Conservation (phyloP, 1,140 invertebrate genomes). For the Ooceraea biroi region DNA sequence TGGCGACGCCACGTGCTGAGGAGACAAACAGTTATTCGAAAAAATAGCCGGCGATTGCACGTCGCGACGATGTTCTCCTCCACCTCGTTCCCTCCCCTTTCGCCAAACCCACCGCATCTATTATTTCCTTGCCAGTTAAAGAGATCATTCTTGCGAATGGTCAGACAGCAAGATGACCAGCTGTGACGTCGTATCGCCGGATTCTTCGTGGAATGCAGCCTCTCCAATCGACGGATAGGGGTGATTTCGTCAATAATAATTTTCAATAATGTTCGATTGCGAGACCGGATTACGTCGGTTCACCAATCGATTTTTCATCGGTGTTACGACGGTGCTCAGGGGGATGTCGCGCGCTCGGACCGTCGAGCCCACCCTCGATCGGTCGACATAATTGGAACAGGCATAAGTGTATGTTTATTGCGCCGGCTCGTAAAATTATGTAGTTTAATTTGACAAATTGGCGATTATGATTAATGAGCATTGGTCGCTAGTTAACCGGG, state of each 20-base stretch:
- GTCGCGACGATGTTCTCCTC: conserved; percentile 15
- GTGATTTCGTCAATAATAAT: conserved; percentile 37
- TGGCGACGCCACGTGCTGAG: conserved; percentile 59
- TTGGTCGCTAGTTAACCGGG: conserved; percentile 57
- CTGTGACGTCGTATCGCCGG: conserved; percentile 36
- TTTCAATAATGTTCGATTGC: conserved; percentile 45
- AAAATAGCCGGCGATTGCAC: conserved; percentile 5
- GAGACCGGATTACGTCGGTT: conserved; percentile 14
- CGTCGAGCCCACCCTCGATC: conserved; percentile 9
- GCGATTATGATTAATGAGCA: conserved; percentile 67
- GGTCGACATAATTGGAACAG: conserved; percentile 55
- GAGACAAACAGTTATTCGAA: conserved; percentile 69
- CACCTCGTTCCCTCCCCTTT: neutral
- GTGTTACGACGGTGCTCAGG: conserved; percentile 2
- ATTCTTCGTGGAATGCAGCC: conserved; percentile 12
- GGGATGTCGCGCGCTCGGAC: neutral
- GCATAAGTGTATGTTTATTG: conserved; percentile 63
- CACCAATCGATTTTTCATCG: conserved; percentile 52
- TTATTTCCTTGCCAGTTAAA: conserved; percentile 55
- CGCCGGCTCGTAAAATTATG: conserved; percentile 58
- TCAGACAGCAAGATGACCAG: conserved; percentile 42
- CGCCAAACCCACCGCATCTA: neutral
- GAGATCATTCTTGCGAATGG: conserved; percentile 38
- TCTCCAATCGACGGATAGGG: conserved; percentile 10
- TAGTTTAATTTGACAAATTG: conserved; percentile 69